A percentile compares a stretch with the other conserved stretches of the same genome.
Evolutionary conservation across 2,797 vertebrate species (phyloP).

Genomic region (Acanthurus lineatus): DNA sequence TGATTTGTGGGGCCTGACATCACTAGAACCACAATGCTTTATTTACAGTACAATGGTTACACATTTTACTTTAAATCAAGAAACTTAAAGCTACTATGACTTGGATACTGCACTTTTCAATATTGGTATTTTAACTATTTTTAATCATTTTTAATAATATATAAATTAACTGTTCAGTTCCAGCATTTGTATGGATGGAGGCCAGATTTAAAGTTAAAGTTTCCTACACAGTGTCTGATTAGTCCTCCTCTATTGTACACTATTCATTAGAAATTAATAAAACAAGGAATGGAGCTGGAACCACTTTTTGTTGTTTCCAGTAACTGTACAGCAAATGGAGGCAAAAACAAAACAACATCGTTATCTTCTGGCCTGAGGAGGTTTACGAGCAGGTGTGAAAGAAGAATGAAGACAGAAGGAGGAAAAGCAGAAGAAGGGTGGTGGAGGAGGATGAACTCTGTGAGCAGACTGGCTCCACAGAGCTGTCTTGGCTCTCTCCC

Average conservation of each 20-base stretch:
- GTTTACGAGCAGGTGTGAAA: slow-evolving; percentile 82
- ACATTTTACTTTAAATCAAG: too few species aligned
- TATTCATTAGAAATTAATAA: slow-evolving; percentile 56
- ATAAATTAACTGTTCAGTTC: too few species aligned
- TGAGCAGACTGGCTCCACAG: slow-evolving; percentile 61
- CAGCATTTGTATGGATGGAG: slow-evolving; percentile 14
- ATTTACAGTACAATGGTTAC: too few species aligned
- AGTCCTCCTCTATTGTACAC: slow-evolving; percentile 32
- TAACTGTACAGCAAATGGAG: slow-evolving; percentile 63
- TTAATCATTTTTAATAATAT: too few species aligned
- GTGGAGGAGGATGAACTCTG: slow-evolving; percentile 26
- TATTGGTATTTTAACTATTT: too few species aligned
- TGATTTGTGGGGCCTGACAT: too few species aligned
- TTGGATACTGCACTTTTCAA: too few species aligned
- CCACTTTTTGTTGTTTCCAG: slow-evolving; percentile 71
- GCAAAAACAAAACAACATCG: slow-evolving; percentile 76
- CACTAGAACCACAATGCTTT: too few species aligned
- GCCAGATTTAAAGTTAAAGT: slow-evolving; percentile 20
- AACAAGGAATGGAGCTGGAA: slow-evolving; percentile 57
- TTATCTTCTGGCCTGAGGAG: slow-evolving; percentile 77
- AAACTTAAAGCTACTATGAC: too few species aligned
- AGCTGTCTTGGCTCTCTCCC: slow-evolving; percentile 64
- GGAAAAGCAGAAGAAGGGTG: slow-evolving; percentile 47
- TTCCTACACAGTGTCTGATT: slow-evolving; percentile 31
- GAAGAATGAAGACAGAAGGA: slow-evolving; percentile 61